Base-by-base conservation (phyloP, 2,113 vertebrate genomes). In the Oryzias javanicus region DNA sequence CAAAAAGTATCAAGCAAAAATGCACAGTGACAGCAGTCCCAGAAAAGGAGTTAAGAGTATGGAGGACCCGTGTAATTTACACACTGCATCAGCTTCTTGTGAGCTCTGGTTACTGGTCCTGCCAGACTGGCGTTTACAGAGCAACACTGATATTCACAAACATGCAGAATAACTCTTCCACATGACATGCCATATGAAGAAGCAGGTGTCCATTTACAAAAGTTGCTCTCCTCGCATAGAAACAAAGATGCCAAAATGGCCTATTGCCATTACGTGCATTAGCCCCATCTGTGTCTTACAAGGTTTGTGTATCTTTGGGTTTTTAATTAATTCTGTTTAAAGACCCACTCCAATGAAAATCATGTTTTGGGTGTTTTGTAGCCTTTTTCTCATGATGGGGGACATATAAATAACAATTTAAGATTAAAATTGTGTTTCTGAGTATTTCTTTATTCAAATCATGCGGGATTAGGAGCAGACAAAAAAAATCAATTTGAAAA, bases 101-200 rank as follows among this genome's bases (percentile, higher is more conserved):
- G 78, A 91, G 88, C 81, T 97, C 89, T 51, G 80, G 83, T 96
- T 94, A 92, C 94, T 55, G 74, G 83, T 76, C 2, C 89, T 92
- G 92, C 92, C 91, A 91, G 90, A 51, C 90, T 93, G 94, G 92
- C 91, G 94, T 90, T 86, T 3, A 67, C 90, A 89, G 91, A 89
- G 90, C 77, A 83, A 58, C 82, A 17, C 65, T 13, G 83, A 89
- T 89, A 86, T 88, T 88, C 91, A 87, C 89, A 91, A 91, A 90
- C 90, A 91, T 81, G 83, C 72, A 83, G 77, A 89, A 83, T 79
- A 87, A 83, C 84, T 80, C 70, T 75, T 80, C 42, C 50, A 49
- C 79, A 73, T 82, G 92, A 92, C 83, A 76, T 88, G 83, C 81
- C 81, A 72, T 88, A 81, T 80, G 81, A 70, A 87, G 73, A 61